Conservation (phyloP, 2,888 invertebrate species). For the Syritta pipiens region DNA sequence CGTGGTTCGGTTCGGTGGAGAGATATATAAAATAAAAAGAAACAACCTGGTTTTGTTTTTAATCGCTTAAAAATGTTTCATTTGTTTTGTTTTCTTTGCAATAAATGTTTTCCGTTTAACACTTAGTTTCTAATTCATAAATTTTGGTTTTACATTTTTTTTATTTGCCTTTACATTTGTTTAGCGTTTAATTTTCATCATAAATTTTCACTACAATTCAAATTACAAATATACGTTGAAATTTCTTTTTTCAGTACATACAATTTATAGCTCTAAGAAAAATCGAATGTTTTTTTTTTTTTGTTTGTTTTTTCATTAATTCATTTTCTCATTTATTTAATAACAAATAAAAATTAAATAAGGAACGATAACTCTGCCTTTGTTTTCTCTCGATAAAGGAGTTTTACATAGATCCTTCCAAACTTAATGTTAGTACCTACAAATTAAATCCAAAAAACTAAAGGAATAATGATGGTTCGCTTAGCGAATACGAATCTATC, state of each 20-base stretch:
- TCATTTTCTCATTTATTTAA: no score
- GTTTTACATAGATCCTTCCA: background rate
- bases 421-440: conserved; percentile 28
- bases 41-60: conserved; percentile 5
- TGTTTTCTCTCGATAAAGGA: background rate
- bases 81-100: conserved; percentile 34
- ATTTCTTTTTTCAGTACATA: conserved; percentile 10
- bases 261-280: conserved; percentile 7
- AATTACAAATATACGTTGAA: background rate
- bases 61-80: conserved; percentile 30
- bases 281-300: no score
- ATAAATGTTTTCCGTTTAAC: conserved; percentile 32
- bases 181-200: background rate
- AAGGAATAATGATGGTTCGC: conserved; percentile 31
- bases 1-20: background rate
- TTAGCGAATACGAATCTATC: conserved; percentile 28
- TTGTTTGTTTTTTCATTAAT: no score
- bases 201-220: conserved; percentile 7
- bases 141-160: conserved; percentile 16
- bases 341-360: no score
- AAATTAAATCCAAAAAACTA: conserved; percentile 10
- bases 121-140: conserved; percentile 12
- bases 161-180: background rate
- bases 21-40: background rate
- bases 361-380: background rate